Evolutionary conservation across 2,888 invertebrate species (phyloP), one percentile per base, ranked within the genome.

Genomic region (Tipula vernalis): DNA sequence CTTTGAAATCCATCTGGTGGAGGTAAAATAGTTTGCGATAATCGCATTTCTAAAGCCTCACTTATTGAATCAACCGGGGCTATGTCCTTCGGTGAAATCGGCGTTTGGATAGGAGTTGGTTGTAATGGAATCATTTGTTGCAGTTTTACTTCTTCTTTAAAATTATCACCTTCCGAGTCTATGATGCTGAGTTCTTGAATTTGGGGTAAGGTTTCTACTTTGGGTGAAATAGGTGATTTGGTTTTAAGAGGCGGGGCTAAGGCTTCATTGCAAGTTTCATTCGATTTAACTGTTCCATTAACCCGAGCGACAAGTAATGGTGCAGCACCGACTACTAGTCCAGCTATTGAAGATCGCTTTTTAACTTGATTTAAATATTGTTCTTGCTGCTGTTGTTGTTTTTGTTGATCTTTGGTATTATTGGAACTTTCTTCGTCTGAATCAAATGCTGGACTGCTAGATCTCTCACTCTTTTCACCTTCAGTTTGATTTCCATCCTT

Each of bases 361-460:
- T 90, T 89, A 87, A 91, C 87, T 88, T 90, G 91, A 47, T 89
- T 89, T 85, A 90, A 87, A 87, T 90, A 90, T 83, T 41, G 90
- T 87, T 90, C 90, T 44, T 88, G 88, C 87, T 90, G 90, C 87
- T 91, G 90, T 47, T 88, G 88, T 86, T 90, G 90, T 41, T 88
- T 89, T 85, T 91, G 90, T 88, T 90, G 87, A 71, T 90, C 89
- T 41, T 87, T 87, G 86, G 93, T 93, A 88, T 93, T 94, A 0
- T 93, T 93, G 0, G 94, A 95, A 88, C 96, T 96, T 89, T 98
- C 98, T 88, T 98, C 98, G 90, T 98, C 98, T 0, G 98, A 98
- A 89, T 98, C 98, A 90, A 98, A 98, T 0, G 97, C 97, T 0
- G 97, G 95, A 90, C 98, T 98, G 89, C 98, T 98, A 0, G 98